Base-by-base conservation (phyloP, 2,113 vertebrate genomes). In the Aramus guarauna region DNA sequence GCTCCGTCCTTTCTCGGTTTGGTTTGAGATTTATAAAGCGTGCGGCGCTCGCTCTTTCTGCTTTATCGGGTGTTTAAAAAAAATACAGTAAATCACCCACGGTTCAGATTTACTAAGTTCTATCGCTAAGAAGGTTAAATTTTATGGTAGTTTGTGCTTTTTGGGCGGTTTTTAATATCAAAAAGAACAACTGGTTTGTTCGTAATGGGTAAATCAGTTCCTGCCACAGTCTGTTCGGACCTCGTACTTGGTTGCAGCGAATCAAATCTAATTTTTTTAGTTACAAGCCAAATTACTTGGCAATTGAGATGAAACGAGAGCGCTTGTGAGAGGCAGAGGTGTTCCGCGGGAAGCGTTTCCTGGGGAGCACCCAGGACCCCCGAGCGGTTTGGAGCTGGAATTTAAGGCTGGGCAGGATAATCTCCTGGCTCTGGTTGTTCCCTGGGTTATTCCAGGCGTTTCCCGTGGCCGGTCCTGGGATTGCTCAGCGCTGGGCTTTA, bases 1-100 rank as follows among this genome's bases (percentile, higher is more conserved):
- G 74, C 77, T 2, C 0, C 3, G 2, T 43, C 52, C 47, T n/a
- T 19, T 18, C n/a, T 34, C 3, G 4, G 27, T n/a, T 45, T 9
- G 48, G 4, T 10, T 45, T 22, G 24, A n/a, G 68, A 1, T 72
- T 27, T 15, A 4, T 3, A 3, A 12, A 26, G 67, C 8, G 24
- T 7, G 19, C 39, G 71, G 37, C 20, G 5, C 34, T 45, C 11
- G 53, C 30, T 85, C 34, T 27, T 88, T 32, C 32, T 4, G 43
- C 56, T 82, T 41, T 30, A 1, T 47, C 23, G 18, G 37, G 6
- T 20, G 62, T 47, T 73, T 30, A 5, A 59, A 58, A 29, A 29
- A 4, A 53, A 53, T 7, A 8, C 8, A 17, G 15, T 9, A 24
- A 19, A 18, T n/a, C 26, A 8, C 34, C 69, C 15, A 1, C 0